phyloP scores from a whole-genome alignment of 2,113 vertebrate species.

The Melanerpes formicivorus region DNA sequence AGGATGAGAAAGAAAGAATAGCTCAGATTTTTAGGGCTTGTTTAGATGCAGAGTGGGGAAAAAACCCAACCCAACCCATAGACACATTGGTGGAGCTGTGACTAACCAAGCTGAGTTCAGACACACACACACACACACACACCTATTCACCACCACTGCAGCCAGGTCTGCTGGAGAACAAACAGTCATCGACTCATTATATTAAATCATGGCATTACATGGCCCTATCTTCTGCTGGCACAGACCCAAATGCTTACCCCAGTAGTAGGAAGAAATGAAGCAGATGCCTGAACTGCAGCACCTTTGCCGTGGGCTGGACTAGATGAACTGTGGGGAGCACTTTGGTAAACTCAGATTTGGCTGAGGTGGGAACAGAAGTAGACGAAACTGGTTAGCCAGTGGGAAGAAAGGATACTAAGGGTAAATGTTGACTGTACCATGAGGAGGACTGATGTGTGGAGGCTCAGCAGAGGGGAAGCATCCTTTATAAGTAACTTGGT shows the following conservation, averaged over 20 bases:
- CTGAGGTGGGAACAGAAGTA: background rate
- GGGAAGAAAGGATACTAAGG: background rate
- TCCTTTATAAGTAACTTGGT: background rate
- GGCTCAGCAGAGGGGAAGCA: background rate
- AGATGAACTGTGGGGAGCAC: background rate
- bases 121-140: background rate
- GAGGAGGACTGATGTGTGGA: background rate
- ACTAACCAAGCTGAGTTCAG: background rate
- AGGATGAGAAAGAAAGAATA: background rate
- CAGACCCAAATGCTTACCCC: background rate
- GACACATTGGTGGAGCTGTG: background rate
- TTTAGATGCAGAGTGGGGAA: background rate
- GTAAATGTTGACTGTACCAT: background rate
- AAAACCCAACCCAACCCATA: background rate
- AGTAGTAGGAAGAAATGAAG: background rate
- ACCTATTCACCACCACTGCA: background rate
- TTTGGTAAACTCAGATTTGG: background rate
- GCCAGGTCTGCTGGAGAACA: background rate
- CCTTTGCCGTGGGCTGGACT: background rate
- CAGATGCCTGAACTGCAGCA: background rate
- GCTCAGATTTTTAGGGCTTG: background rate
- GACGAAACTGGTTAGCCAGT: background rate
- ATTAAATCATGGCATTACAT: background rate
- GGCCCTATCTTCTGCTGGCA: background rate
- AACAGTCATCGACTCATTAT: accelerated